These are phyloP conservation scores for Clamator glandarius DNA, from an alignment of 2,797 vertebrate species.

Conservation along the genomic window DNA sequence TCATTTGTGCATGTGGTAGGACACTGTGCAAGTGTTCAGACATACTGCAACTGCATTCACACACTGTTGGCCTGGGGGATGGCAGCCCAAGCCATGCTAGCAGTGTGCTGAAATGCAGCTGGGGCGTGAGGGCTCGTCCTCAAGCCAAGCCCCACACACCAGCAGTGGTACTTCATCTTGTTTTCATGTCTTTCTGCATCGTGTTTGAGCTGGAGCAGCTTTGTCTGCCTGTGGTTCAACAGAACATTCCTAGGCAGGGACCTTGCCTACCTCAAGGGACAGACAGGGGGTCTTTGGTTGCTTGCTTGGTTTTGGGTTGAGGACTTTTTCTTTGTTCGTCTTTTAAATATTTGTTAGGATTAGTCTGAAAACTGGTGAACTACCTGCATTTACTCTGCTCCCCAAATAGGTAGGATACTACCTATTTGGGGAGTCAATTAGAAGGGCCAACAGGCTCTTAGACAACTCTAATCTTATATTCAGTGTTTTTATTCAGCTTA, in stretches of 20 bases:
- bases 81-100: background rate
- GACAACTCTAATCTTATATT: background rate
- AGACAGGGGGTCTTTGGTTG: background rate
- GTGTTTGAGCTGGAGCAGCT: background rate
- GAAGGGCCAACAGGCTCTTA: background rate
- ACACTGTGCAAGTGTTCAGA: fast-evolving
- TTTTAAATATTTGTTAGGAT: background rate
- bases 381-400: background rate
- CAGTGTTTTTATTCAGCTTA: background rate
- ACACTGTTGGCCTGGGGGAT: background rate
- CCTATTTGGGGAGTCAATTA: background rate
- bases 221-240: fast-evolving
- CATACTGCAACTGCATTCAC: background rate
- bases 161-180: fast-evolving
- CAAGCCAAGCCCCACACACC: fast-evolving
- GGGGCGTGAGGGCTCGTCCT: background rate
- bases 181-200: background rate
- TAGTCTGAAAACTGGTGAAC: background rate
- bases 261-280: background rate
- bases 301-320: background rate
- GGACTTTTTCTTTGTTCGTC: background rate
- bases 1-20: background rate
- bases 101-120: background rate
- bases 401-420: background rate
- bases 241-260: background rate